Percentiles rank a stretch among this genome's conserved stretches.
These are phyloP conservation scores for Gadopsis bispinosus DNA, from an alignment of 2,797 vertebrate genomes.

Conservation along the genomic window DNA sequence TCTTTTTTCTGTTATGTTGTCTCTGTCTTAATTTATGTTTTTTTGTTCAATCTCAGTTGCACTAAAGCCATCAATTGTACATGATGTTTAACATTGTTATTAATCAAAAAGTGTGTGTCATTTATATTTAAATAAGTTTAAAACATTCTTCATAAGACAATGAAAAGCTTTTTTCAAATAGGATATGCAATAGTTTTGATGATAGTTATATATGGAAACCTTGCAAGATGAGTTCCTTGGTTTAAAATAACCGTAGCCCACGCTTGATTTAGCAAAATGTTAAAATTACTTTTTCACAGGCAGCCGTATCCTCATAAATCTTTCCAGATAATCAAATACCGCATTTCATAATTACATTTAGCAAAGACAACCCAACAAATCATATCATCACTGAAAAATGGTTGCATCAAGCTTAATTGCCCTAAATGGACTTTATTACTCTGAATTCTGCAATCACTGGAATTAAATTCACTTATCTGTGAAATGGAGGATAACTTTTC, in stretches of 20 bases:
- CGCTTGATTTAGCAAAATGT: conserved; percentile 13
- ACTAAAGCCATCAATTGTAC: neutral
- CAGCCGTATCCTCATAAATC: conserved; percentile 37
- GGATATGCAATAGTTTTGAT: neutral
- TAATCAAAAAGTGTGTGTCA: neutral
- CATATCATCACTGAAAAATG: conserved; percentile 45
- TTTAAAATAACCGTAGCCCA: conserved; percentile 8
- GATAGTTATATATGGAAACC: neutral
- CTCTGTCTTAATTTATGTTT: neutral
- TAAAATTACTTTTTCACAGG: conserved; percentile 29
- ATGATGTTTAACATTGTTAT: neutral
- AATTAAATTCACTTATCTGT: conserved; percentile 63
- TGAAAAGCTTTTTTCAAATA: neutral
- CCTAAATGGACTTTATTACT: conserved; percentile 49
- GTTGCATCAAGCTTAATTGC: conserved; percentile 42
- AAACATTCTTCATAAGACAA: neutral
- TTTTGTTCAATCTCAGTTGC: neutral
- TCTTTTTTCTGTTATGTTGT: conserved; percentile 4
- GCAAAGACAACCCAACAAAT: conserved; percentile 53
- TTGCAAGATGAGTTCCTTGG: neutral
- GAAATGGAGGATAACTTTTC: conserved; percentile 43
- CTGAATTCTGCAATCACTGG: conserved; percentile 36
- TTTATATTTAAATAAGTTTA: neutral
- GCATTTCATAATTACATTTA: conserved; percentile 45
- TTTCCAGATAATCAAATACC: conserved; percentile 48